Evolutionary conservation across 2,888 invertebrate species (phyloP), one percentile per base, ranked within the genome.

Genomic region (Hololepta plana): DNA sequence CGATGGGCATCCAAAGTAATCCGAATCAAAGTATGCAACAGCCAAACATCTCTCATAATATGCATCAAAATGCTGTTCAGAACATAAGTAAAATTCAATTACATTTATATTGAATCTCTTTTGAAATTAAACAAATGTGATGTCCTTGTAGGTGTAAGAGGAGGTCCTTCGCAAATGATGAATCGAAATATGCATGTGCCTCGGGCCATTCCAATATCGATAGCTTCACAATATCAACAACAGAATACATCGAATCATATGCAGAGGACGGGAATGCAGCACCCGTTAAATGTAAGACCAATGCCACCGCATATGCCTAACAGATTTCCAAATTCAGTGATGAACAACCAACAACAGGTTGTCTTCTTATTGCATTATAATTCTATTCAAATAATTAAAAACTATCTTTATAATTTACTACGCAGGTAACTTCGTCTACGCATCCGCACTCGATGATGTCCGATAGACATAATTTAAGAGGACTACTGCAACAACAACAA

Each of bases 381-480:
- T 25, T 13, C 25, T 12, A 30, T 24, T 10, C 31, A 30, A 39
- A 40, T n/a, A n/a, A n/a, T n/a, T n/a, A n/a, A n/a, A n/a, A n/a
- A n/a, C n/a, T n/a, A n/a, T n/a, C n/a, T n/a, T n/a, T n/a, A n/a
- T n/a, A 3, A 12, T 29, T 20, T 20, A 26, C 25, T 24, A 35
- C 31, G 27, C 49, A 62, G 53, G 62, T 64, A 11, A 62, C 64
- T 4, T 64, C 64, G 3, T 64, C 64, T 1, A 64, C 67, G 7
- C 70, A 70, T 53, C 69, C 69, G 9, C 67, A 66, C 35, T 56
- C 57, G 8, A 51, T 59, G 38, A 38, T 52, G 38, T 10, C 22
- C 14, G 53, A 53, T 31, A 41, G 53, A 10, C 47, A 45, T 32
- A 51, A 55, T 33, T 39, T 57, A 20, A 40, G 56, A 4, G 53